Conservation (phyloP, 1,140 invertebrate genomes). For the Lordiphosa mommai region DNA sequence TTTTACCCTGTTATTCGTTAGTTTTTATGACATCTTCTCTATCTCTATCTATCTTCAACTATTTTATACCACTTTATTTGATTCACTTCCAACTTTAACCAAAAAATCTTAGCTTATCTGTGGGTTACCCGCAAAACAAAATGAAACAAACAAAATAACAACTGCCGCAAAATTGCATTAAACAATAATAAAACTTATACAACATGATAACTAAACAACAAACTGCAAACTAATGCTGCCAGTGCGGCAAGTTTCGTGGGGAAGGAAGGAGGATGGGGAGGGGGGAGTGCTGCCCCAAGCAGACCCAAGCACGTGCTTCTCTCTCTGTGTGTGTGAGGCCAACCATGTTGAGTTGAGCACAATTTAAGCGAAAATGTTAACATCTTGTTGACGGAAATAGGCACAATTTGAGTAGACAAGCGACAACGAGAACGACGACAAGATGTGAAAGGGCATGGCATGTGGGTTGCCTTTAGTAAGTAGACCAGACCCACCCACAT, state of each 20-base stretch:
- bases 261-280: background rate
- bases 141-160: constrained; percentile 13
- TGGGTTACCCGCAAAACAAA: background rate
- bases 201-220: constrained; percentile 14
- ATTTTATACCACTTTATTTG: too few species aligned
- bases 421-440: constrained; percentile 26
- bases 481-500: too few species aligned
- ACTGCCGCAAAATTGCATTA: constrained; percentile 53
- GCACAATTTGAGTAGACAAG: constrained; percentile 65
- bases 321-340: constrained; percentile 6
- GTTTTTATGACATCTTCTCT: too few species aligned
- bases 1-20: too few species aligned
- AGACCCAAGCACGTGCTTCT: background rate
- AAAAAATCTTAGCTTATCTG: background rate
- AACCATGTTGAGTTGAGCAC: constrained; percentile 27
- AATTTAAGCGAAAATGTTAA: constrained; percentile 74
- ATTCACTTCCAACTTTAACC: background rate
- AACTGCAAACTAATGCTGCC: constrained; percentile 32
- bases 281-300: too few species aligned
- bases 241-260: background rate
- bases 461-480: constrained; percentile 7
- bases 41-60: too few species aligned
- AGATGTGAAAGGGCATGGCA: constrained; percentile 29
- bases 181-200: constrained; percentile 48
- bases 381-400: constrained; percentile 75